Conservation (phyloP, 2,113 vertebrate genomes). For the Hyperopisus bebe region DNA sequence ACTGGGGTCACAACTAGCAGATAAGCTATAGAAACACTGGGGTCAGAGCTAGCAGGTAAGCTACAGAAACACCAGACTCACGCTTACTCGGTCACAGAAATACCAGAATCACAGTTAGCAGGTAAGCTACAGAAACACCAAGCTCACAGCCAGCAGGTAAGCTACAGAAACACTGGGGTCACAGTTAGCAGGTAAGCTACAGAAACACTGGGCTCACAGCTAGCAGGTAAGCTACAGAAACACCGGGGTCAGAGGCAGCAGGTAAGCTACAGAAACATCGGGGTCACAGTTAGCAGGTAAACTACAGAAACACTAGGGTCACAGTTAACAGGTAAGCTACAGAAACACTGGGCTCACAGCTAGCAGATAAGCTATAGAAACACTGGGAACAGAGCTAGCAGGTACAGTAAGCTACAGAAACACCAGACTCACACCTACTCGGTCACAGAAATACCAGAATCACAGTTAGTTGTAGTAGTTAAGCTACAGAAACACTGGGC, state of each 20-base stretch:
- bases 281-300: neutral
- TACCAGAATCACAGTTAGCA: too few relatives aligned
- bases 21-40: neutral
- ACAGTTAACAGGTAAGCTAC: neutral
- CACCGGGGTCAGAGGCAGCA: neutral
- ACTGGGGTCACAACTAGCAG: neutral
- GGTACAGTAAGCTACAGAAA: neutral
- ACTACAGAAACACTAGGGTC: neutral
- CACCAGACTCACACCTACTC: neutral
- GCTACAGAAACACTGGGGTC: neutral
- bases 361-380: neutral
- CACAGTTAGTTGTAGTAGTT: neutral
- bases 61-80: neutral
- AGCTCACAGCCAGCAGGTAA: neutral
- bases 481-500: neutral
- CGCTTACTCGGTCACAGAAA: too few relatives aligned
- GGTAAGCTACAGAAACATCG: neutral
- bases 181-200: neutral
- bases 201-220: neutral
- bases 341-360: neutral
- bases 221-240: neutral
- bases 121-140: neutral
- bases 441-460: neutral
- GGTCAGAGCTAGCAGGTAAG: neutral
- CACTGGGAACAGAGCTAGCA: neutral